These are phyloP conservation scores for Notothenia coriiceps DNA, from an alignment of 2,113 vertebrate genomes.

Conservation along the genomic window DNA sequence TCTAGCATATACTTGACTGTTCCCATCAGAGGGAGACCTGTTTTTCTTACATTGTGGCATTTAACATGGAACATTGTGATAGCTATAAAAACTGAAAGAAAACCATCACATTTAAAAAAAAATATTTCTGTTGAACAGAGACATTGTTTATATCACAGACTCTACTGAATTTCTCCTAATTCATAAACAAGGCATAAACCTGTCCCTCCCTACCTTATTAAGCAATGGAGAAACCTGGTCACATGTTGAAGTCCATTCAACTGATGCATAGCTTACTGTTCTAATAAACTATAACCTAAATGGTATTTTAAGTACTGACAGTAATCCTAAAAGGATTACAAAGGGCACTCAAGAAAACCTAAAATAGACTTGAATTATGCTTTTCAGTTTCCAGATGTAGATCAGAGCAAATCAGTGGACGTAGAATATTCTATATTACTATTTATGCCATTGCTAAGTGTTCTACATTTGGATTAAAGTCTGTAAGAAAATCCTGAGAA, in stretches of 20 bases:
- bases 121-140: conserved; percentile 11
- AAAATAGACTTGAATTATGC: conserved; percentile 5
- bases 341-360: not conserved
- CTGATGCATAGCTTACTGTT: conserved; percentile 4
- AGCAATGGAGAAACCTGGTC: conserved; percentile 38
- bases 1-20: conserved; percentile 4
- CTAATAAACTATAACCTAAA: conserved; percentile 34
- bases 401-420: no score
- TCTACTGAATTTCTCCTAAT: conserved; percentile 15
- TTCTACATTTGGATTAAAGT: not conserved
- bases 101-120: not conserved
- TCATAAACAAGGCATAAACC: conserved; percentile 21
- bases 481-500: conserved; percentile 37
- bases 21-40: not conserved
- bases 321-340: not conserved
- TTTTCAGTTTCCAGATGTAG: not conserved
- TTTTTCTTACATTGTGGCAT: not conserved
- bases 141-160: conserved; percentile 26
- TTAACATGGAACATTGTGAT: not conserved
- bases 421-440: no score
- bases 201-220: conserved; percentile 27
- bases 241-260: conserved; percentile 1
- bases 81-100: not conserved
- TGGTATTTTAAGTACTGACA: conserved; percentile 28
- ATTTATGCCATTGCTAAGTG: no score